Base-by-base conservation (phyloP, 2,888 invertebrate species). In the Achlya flavicornis region DNA sequence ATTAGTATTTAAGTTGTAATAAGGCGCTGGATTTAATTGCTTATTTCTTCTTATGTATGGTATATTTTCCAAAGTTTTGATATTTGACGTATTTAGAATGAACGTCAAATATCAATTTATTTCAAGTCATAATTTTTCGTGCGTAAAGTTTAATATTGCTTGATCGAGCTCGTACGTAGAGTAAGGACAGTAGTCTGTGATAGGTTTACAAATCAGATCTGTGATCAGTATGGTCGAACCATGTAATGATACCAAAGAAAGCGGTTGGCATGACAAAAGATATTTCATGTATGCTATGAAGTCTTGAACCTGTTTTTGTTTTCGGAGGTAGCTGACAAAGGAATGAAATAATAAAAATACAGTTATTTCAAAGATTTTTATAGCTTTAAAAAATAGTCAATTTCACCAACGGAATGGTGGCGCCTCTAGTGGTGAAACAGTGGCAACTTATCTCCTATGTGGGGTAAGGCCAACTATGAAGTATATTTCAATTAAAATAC, bases 201-300 rank as follows among this genome's bases (percentile, higher is more conserved):
- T 89, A 88, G 84, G 77, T 75, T 76, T 77, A 66, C 66, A 64
- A 75, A 78, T 75, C 70, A 74, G 75, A 86, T 79, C 86, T 89
- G 89, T 89, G 89, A 89, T 90, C 77, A 73, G 78, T 73, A 79
- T 79, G 85, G 85, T 87, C 76, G 77, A 82, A 86, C 86, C 84
- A 84, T 72, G 66, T 74, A 71, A 72, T 59, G 67, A 65, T 76
- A 77, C 74, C 76, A 76, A 78, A 76, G 69, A 73, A 26, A 64
- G 33, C 46, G 67, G 75, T 74, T 66, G 70, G 79, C 77, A 77
- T 70, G 72, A 73, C 8, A 69, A 53, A 53, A 53, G 53, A 16
- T 16, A 48, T 3, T 19, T 19, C 2, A 48, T 4, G 3, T 14
- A 4, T 6, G 3, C 48, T 16, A 41, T 12, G 12, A 41, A 12